Base-by-base conservation (phyloP, 2,888 invertebrate species). In the Mythimna loreyi region DNA sequence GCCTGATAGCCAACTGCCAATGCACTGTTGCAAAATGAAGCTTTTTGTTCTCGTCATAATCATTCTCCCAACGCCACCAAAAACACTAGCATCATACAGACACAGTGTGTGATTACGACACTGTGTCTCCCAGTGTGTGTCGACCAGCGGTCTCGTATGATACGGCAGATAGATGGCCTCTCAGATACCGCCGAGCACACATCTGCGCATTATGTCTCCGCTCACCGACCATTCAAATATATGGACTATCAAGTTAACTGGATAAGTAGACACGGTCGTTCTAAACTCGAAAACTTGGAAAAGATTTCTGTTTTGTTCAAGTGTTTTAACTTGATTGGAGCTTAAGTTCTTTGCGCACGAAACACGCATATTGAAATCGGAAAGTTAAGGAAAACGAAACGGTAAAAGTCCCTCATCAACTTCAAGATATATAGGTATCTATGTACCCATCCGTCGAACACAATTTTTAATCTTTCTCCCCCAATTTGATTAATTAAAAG, bases 401-500 rank as follows among this genome's bases (percentile, higher is more conserved):
- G 28, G 16, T 47, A 36, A 64, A 72, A 73, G 49, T 75, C 60
- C 25, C 60, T 65, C 40, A 72, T 33, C 25, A 75, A 77, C 62
- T 78, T 63, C 52, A 66, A 58, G 62, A 65, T 76, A 40, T 40
- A 40, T 40, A 40, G 4, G 11, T 40, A 40, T 13, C 40, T 40
- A 5, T 19, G 1, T 40, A 83, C 79, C 73, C 76, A 68, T 57
- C 53, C 62, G 56, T 52, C 56, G 59, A 73, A 73, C 62, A 60
- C 40, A 75, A 82, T 83, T 81, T 86, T 86, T 86, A 85, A 82
- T 85, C 83, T 81, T 78, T 67, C 73, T 56, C 70, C 55, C 60
- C 75, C 70, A 82, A 87, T 80, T 80, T 72, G 83, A 84, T 82
- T 83, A 82, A 84, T 85, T 83, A 83, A 78, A 86, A 85, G 84